Base-by-base conservation (phyloP, 2,797 vertebrate species). In the Graptemys geographica region DNA sequence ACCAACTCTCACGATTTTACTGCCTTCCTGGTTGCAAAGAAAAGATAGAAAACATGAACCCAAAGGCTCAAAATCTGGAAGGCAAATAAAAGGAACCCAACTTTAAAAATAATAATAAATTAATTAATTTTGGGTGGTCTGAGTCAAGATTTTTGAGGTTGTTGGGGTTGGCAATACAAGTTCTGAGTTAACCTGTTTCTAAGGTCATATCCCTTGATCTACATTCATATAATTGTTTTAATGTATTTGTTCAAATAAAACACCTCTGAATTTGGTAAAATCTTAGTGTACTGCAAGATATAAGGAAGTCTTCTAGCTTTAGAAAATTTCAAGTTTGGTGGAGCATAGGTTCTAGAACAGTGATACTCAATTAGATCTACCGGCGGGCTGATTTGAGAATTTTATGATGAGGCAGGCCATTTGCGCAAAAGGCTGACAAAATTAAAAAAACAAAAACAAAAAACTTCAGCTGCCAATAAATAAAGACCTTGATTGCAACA, bases 161-260 rank as follows among this genome's bases (percentile, higher is more conserved):
- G 85, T 89, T 93, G 86, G 84, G 90, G 91, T 96, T 94, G 94
- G 94, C 93, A 96, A 37, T 1, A 1, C 72, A 72, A 82, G 55
- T 79, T 79, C 82, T n/a, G 2, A 59, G 94, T 96, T 94, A 96
- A 78, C 28, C 79, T 95, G 95, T 95, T 95, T 84, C 91, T 87
- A 93, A 47, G 87, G 13, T 96, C 92, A 92, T 95, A 95, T 94
- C 96, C 89, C 87, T 87, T 96, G 97, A 96, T 95, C 94, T 97
- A 97, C 94, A 97, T 97, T 96, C 93, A 69, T 78, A 84, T 86
- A 78, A 80, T 55, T 96, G 96, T 97, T 96, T 91, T 97, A 96
- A 97, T 96, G 94, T 96, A 94, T 95, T 91, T 95, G 83, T 94
- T 97, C 95, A 96, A 96, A 94, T 94, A 93, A 95, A 96, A 96